A percentile compares a stretch with the other conserved stretches of the same genome.
phyloP scores from a whole-genome alignment of 30 jellyfish, hydroid and myxozoan species.

The Pseudorhiza aurosa region DNA sequence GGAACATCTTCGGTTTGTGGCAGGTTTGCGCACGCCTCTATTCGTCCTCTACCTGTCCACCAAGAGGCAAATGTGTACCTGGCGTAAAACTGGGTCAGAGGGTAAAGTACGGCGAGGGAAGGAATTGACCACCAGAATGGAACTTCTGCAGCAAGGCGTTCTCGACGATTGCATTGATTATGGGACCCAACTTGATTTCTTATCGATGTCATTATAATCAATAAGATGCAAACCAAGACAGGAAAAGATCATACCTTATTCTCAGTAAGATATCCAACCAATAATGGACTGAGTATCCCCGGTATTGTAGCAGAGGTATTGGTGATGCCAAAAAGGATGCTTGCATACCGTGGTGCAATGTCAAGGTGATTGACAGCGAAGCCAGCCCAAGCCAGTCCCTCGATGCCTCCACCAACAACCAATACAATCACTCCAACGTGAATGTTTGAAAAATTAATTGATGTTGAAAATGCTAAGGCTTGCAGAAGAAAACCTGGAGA shows the following conservation, averaged over 20 bases:
- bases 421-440: slow-evolving; percentile 67
- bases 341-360: slow-evolving; percentile 93
- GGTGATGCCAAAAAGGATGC: slow-evolving; percentile 89
- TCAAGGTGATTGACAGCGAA: slow-evolving; percentile 96
- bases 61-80: too few species aligned
- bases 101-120: too few species aligned
- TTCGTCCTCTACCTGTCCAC: too few species aligned
- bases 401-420: slow-evolving; percentile 88
- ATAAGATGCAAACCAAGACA: too few species aligned
- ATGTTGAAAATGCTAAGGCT: slow-evolving; percentile 74
- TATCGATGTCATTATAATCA: too few species aligned
- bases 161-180: too few species aligned
- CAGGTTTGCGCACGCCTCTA: too few species aligned
- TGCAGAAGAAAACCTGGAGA: slow-evolving; percentile 73
- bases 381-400: slow-evolving; percentile 97
- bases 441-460: slow-evolving; percentile 48
- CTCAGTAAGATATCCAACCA: slow-evolving; percentile 81
- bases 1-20: too few species aligned
- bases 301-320: slow-evolving; percentile 95
- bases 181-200: too few species aligned
- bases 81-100: too few species aligned
- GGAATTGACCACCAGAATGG: too few species aligned
- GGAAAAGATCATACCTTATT: slow-evolving; percentile 47
- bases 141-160: too few species aligned
- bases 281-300: slow-evolving; percentile 79